Percentiles rank a stretch among this genome's conserved stretches.
These are phyloP conservation scores for Rotaria magnacalcarata DNA, from an alignment of 2,888 invertebrate species.

Conservation along the genomic window DNA sequence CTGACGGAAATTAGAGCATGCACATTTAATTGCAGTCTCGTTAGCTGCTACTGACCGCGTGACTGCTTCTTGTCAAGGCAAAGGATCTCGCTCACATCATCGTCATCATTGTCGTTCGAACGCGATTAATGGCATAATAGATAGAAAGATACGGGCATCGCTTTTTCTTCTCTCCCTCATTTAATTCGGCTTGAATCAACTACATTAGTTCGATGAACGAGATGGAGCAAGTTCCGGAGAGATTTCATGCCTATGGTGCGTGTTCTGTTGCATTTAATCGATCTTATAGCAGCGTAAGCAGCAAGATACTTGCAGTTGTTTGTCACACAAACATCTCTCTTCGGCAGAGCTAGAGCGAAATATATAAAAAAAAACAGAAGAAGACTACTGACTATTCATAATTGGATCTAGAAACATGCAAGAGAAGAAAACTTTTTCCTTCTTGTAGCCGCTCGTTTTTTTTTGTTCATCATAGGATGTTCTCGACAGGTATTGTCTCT, in stretches of 20 bases:
- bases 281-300: slow-evolving; percentile 21
- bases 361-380: neutral
- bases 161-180: neutral
- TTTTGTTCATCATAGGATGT: neutral
- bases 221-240: slow-evolving; percentile 23
- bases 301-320: neutral
- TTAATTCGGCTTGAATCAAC: slow-evolving; percentile 26
- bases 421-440: neutral
- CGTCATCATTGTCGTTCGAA: neutral
- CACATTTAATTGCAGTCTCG: slow-evolving; percentile 14
- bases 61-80: slow-evolving; percentile 22
- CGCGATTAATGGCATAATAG: neutral
- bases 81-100: neutral
- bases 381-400: neutral
- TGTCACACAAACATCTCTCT: slow-evolving; percentile 22
- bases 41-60: neutral
- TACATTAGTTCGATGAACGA: slow-evolving; percentile 21
- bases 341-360: neutral
- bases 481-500: neutral
- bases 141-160: neutral
- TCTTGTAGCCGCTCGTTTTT: neutral
- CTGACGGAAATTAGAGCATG: neutral
- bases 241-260: slow-evolving; percentile 25
- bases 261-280: slow-evolving; percentile 31
- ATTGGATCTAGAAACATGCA: neutral